phyloP scores from a whole-genome alignment of 2,888 invertebrate genomes.

The Priocnemis perturbator region DNA sequence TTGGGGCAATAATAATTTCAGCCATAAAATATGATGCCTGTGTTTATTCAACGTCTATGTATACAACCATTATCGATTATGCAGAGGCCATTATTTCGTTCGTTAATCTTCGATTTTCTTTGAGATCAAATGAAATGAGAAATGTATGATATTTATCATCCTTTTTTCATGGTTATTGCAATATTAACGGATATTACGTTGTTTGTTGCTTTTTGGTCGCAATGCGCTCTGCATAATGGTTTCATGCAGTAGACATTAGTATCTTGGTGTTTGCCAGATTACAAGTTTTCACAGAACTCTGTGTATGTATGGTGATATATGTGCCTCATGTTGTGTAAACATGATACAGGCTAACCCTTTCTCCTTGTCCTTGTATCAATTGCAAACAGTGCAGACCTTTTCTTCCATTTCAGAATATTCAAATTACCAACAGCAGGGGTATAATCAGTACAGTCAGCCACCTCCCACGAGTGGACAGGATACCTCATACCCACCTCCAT shows the following conservation, averaged over 20 bases:
- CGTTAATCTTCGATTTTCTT: too few species aligned
- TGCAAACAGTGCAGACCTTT: neutral
- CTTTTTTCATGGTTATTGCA: too few species aligned
- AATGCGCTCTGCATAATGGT: neutral
- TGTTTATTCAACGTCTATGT: neutral
- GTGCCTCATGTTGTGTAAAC: neutral
- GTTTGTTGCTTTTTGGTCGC: too few species aligned
- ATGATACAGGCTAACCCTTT: neutral
- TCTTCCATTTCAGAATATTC: slow-evolving; percentile 65
- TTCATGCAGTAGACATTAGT: neutral
- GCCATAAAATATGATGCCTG: neutral
- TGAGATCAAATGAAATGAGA: too few species aligned
- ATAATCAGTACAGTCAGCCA: slow-evolving; percentile 71
- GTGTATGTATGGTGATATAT: neutral
- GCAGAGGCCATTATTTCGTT: neutral
- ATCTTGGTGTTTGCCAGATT: neutral
- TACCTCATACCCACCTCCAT: slow-evolving; percentile 73
- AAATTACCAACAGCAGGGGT: slow-evolving; percentile 70
- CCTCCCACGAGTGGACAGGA: slow-evolving; percentile 67
- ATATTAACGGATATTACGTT: neutral
- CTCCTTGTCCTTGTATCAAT: too few species aligned
- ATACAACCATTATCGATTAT: neutral
- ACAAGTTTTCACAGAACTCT: neutral
- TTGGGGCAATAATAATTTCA: neutral
- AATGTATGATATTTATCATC: too few species aligned